Evolutionary conservation across 2,113 vertebrate genomes (phyloP).

Genomic region (Accipiter cooperii): DNA sequence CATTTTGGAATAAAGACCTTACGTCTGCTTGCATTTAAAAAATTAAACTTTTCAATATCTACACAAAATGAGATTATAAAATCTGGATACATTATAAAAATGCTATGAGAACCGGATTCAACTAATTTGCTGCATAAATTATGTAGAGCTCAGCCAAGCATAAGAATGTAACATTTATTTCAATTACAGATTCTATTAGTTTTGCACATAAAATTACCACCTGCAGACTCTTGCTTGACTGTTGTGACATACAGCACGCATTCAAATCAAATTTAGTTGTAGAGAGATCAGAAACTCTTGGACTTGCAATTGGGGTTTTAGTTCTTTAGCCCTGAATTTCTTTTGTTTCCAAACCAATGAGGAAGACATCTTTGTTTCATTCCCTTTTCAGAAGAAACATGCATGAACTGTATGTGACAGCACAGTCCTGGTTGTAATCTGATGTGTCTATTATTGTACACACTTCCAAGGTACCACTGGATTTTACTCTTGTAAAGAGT

Average conservation of each 20-base stretch:
- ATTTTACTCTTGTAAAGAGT: not conserved
- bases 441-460: not conserved
- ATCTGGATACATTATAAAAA: not conserved
- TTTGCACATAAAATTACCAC: not conserved
- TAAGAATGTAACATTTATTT: not conserved
- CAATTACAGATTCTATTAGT: not conserved
- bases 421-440: not conserved
- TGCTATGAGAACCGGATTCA: not conserved
- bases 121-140: not conserved
- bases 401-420: not conserved
- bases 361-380: not conserved
- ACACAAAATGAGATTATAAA: not conserved
- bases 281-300: not conserved
- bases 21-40: not conserved
- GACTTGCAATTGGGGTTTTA: not conserved
- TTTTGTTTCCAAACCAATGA: not conserved
- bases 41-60: not conserved
- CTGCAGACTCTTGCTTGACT: not conserved
- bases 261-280: not conserved
- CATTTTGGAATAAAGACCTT: not conserved
- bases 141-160: not conserved
- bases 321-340: not conserved
- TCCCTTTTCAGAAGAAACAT: not conserved
- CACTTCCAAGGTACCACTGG: not conserved
- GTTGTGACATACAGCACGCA: not conserved